These are phyloP conservation scores for Atta cephalotes DNA, from an alignment of 1,140 invertebrate species.

Conservation along the genomic window DNA sequence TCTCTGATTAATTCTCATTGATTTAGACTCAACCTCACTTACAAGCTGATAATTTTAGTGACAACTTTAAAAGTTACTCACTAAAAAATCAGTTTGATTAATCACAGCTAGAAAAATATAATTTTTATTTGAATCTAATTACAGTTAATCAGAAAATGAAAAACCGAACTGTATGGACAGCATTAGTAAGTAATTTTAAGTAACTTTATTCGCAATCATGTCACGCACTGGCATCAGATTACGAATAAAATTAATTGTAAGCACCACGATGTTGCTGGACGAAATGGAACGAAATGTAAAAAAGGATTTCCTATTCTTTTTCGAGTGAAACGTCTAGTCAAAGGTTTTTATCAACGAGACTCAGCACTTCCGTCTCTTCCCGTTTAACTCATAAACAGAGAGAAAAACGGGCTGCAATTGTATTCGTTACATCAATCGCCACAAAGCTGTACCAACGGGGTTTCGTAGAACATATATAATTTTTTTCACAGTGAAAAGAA, in stretches of 20 bases:
- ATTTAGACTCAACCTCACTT: no score
- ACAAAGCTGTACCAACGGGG: constrained; percentile 7
- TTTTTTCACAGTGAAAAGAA: neutral
- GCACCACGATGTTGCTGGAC: neutral
- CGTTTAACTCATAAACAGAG: neutral
- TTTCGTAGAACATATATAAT: neutral
- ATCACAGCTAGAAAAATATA: no score
- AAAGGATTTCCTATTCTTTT: neutral
- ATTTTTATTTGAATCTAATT: no score
- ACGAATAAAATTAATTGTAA: neutral
- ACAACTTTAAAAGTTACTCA: no score
- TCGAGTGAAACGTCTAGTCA: neutral
- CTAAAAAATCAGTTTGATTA: no score
- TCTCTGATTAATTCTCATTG: no score
- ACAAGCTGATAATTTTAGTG: no score
- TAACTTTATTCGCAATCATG: no score
- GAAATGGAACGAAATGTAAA: constrained; percentile 14
- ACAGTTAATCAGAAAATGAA: no score
- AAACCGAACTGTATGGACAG: no score
- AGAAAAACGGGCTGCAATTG: neutral
- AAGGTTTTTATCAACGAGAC: neutral
- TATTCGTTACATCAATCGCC: neutral
- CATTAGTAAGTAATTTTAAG: no score
- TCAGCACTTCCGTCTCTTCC: neutral
- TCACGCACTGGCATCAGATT: constrained; percentile 12